Base-by-base conservation (phyloP, 1,140 invertebrate genomes). In the Hestina assimilis region DNA sequence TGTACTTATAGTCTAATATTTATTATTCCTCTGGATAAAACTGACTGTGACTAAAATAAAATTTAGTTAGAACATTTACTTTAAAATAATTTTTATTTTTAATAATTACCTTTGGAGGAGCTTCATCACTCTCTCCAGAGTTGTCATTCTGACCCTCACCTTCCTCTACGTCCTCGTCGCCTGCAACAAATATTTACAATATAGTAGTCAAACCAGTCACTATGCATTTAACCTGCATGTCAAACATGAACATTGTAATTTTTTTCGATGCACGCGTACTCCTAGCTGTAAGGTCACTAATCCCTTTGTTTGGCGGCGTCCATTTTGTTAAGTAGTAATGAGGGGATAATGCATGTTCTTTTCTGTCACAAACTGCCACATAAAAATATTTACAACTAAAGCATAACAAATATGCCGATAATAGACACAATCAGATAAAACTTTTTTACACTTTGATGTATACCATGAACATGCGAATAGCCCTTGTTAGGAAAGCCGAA, bases 101-200 rank as follows among this genome's bases (percentile, higher is more conserved):
- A 17, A 28, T 42, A 19, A 28, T 63, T 17, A 90, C 89, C 81
- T 91, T 91, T 65, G 89, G 87, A 56, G 87, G 87, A 54, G 90
- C 91, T 82, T 94, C 93, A 83, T 94, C 94, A 73, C 93, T 93
- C 68, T 94, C 93, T 28, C 92, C 92, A 15, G 93, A 93, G 73
- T 93, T 93, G 63, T 94, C 93, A 76, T 89, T 87, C 62, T 91
- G 91, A 69, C 91, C 90, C 66, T 90, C 90, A 65, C 89, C 90
- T 76, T 91, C 91, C 63, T 93, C 91, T 52, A 91, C 84, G 69
- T 93, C 92, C 74, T 94, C 93, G 82, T 93, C 93, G 52, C 92
- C 93, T 93, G 75, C 56, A 90, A 89, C 57, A 59, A 65, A 62
- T 60, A 64, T 80, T 79, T 64, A 75, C 43, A 72, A 69, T 62